Percentiles rank a stretch among this genome's conserved stretches.
phyloP scores from a whole-genome alignment of 2,113 vertebrate genomes.

The Psittacara wagleri region DNA sequence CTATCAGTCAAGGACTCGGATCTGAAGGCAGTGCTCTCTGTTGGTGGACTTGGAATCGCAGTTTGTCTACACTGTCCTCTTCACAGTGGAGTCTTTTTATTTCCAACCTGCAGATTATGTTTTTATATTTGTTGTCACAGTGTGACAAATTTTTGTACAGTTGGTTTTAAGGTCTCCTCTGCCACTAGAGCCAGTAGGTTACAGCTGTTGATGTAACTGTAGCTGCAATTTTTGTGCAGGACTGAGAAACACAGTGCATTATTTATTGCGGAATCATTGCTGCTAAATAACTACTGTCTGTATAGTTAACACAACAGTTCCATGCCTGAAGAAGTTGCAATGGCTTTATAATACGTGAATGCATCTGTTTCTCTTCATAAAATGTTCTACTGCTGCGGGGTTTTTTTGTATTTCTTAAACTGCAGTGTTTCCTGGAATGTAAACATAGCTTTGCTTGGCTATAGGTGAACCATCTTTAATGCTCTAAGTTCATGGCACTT shows the following conservation, averaged over 20 bases:
- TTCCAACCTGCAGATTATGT: conserved; percentile 82
- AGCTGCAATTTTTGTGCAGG: conserved; percentile 86
- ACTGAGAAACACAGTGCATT: conserved; percentile 90
- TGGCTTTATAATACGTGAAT: conserved; percentile 89
- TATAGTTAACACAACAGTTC: conserved; percentile 89
- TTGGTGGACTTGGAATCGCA: conserved; percentile 79
- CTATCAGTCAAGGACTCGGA: conserved; percentile 68
- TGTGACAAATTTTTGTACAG: conserved; percentile 87
- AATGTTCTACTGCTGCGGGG: conserved; percentile 77
- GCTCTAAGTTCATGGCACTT: conserved; percentile 71
- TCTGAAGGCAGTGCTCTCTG: conserved; percentile 77
- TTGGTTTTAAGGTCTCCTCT: conserved; percentile 84
- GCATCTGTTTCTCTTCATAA: conserved; percentile 82
- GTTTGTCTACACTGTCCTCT: conserved; percentile 82
- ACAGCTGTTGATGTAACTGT: conserved; percentile 84
- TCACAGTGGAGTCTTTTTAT: conserved; percentile 84
- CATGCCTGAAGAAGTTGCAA: conserved; percentile 83
- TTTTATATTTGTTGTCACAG: conserved; percentile 87
- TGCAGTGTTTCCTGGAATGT: conserved; percentile 81
- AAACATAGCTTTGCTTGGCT: conserved; percentile 81
- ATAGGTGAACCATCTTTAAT: conserved; percentile 78
- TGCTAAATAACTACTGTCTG: conserved; percentile 99
- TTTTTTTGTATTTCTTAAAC: conserved; percentile 78
- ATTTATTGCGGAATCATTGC: conserved; percentile 96
- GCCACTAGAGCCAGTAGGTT: conserved; percentile 86